Base-by-base conservation (phyloP, 30 jellyfish, hydroid and myxozoan genomes). In the Aurelia aurita region DNA sequence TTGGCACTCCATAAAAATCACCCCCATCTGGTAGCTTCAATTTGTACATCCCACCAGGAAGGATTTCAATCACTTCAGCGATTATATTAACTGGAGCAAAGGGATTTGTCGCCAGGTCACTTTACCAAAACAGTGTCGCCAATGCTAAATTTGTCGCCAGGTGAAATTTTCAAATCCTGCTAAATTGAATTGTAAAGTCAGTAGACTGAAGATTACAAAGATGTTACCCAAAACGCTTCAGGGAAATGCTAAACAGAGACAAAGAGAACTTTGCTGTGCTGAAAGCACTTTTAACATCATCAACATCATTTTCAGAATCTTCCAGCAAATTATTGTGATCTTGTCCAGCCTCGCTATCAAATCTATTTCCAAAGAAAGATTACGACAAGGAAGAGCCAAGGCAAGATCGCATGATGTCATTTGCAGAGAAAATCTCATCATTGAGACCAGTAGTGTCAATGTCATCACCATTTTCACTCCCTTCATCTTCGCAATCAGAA, bases 51-150 rank as follows among this genome's bases (percentile, higher is more conserved):
- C 68, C 63, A 19, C 54, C 63, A 18, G 84, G 69, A 31, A 72
- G 49, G 29, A 72, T 68, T 54, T 46, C 84, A 23, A 72, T 22
- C 44, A 72, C 84, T 68, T 72, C 84, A 18, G 28, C 70, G 44
- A 72, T 35, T 9, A 72, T 55, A 31, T 72, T 72, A 15, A 72
- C 29, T 9, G 84, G 84, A 47, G 64, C 44, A 49, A 72, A 47
- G 14, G 69, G 84, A 72, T 72, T 9, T 72, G n/a, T 11, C 29
- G 46, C 10, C 53, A 2, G 84, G 84, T 27, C 44, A 43, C 15
- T 29, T 72, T 13, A 46, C 70, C 31, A 45, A 68, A 54, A 72
- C 69, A 4, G 16, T 11, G 84, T 72, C 69, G 15, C 53, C 84
- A 0, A 72, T 68, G 43, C 21, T 2, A 47, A 72, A 72, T 58